Evolutionary conservation across 2,888 invertebrate genomes (phyloP), one percentile per base, ranked within the genome.

Genomic region (Rhamnusium bicolor): DNA sequence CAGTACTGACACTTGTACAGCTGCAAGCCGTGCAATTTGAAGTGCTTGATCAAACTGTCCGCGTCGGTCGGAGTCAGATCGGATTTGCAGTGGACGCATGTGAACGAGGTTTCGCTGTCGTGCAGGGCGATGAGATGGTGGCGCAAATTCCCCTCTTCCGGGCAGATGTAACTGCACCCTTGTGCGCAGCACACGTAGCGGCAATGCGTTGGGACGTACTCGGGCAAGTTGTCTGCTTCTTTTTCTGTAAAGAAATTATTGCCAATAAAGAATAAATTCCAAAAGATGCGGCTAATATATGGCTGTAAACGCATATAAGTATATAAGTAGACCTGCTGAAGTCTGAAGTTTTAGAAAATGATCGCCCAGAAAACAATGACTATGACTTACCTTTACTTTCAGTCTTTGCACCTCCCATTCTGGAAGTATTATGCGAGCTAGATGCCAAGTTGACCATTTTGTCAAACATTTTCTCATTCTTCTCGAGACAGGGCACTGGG

Each of bases 391-490:
- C 81, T 81, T 80, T 78, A 62, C 61, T 63, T 46, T 80, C 76
- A 79, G 78, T 14, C 32, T 77, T 73, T 21, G 69, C 81, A 2
- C 85, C 85, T 7, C 88, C 87, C 89, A 89, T 90, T 49, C 89
- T 84, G 1, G 88, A 84, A 40, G 87, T 70, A n/a, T 72, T 65
- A 68, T 81, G 77, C 84, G 88, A 94, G 79, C 93, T 94, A n/a
- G 93, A 92, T 0, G 96, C 95, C 16, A 95, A 89, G 85, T 96
- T 96, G 0, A 93, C 90, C 96, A 96, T 96, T 85, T 93, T 94
- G 85, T 96, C 95, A 83, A 95, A 96, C 91, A 95, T 94, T 79
- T 91, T 92, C 84, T 95, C 95, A 77, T 93, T 93, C 49, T 92
- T 92, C 79, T 94, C 93, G 46, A 95, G 88, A 84, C 93, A 95